phyloP scores from a whole-genome alignment of 2,113 vertebrate species.

The Nothoprocta pentlandii region DNA sequence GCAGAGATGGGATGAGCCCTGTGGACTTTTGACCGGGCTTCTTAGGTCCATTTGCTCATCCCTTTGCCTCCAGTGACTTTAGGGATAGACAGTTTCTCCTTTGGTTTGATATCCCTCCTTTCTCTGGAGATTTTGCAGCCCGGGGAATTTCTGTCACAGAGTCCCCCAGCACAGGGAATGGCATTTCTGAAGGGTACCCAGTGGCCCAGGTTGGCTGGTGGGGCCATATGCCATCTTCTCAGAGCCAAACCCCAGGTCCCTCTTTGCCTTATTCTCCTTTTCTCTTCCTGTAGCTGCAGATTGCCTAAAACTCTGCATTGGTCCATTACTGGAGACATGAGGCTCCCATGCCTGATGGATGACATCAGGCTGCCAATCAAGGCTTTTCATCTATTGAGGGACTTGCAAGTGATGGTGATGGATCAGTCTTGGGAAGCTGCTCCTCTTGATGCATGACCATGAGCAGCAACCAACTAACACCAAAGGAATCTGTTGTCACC shows the following conservation, averaged over 20 bases:
- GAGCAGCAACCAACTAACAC: background rate
- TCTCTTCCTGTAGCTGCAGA: background rate
- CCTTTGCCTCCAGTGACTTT: background rate
- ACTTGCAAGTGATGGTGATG: fast-evolving
- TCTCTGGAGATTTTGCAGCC: background rate
- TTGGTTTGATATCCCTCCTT: background rate
- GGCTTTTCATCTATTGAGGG: background rate
- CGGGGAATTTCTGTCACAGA: background rate
- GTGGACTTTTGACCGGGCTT: background rate
- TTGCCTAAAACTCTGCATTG: background rate
- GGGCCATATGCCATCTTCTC: fast-evolving
- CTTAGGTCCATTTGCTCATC: background rate
- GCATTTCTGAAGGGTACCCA: background rate
- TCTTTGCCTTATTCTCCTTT: background rate
- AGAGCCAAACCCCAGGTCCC: fast-evolving
- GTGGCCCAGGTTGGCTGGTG: fast-evolving
- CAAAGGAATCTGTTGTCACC: background rate
- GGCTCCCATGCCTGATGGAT: background rate
- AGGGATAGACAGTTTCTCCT: background rate
- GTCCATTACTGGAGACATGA: background rate
- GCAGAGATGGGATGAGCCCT: background rate
- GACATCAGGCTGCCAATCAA: background rate
- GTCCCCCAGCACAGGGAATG: background rate
- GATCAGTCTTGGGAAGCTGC: background rate
- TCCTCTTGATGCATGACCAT: background rate